Evolutionary conservation across 37 sponge, comb jelly and placozoan genomes (phyloP).

Genomic region (Hormiphora californensis): DNA sequence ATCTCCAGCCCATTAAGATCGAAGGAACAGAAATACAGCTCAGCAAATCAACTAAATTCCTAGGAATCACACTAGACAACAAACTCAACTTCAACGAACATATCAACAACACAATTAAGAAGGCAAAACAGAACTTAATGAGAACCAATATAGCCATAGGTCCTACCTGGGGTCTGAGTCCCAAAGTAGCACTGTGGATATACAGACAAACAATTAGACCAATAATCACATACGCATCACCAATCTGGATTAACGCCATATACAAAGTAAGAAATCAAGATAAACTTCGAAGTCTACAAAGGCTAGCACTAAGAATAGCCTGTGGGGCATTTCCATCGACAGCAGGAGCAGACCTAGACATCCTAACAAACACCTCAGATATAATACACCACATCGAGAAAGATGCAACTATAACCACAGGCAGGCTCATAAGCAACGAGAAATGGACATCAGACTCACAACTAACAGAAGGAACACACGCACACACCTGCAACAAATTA

Average conservation of each 20-base stretch:
- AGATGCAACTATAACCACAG: too few relatives aligned
- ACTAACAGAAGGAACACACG: too few relatives aligned
- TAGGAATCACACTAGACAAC: neutral
- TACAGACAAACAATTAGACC: neutral
- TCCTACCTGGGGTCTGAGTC: neutral
- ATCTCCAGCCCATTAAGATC: neutral
- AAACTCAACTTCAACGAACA: neutral
- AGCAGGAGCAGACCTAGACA: too few relatives aligned
- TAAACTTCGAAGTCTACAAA: too few relatives aligned
- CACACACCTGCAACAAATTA: neutral
- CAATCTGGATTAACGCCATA: too few relatives aligned
- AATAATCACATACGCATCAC: slow-evolving; percentile 15
- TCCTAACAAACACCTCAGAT: too few relatives aligned
- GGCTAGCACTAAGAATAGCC: too few relatives aligned
- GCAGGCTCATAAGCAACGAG: too few relatives aligned
- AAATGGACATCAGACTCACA: too few relatives aligned
- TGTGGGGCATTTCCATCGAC: too few relatives aligned
- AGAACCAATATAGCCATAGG: neutral
- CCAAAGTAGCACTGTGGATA: neutral
- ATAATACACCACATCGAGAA: too few relatives aligned
- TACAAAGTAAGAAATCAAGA: too few relatives aligned
- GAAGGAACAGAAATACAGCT: slow-evolving; percentile 4
- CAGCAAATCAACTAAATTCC: neutral
- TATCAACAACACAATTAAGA: neutral
- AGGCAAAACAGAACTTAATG: neutral